Evolutionary conservation across 2,113 vertebrate species (phyloP).

Genomic region (Megaceryle torquata): DNA sequence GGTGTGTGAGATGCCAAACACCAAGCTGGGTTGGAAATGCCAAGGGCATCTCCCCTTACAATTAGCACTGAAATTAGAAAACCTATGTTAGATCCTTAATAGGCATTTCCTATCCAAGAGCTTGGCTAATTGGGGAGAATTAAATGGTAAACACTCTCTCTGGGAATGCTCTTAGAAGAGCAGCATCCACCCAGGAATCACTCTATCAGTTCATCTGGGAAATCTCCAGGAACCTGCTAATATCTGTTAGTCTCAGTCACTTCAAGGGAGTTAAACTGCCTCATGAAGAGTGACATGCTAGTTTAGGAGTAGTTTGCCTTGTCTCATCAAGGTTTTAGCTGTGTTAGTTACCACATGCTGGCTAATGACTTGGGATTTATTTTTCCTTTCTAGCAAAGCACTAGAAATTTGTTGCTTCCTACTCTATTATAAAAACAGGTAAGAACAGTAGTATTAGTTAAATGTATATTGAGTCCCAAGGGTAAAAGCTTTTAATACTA

Average conservation of each 20-base stretch:
- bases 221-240: neutral
- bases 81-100: neutral
- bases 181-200: neutral
- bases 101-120: neutral
- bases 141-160: neutral
- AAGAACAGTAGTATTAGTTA: neutral
- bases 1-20: neutral
- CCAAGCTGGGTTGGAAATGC: neutral
- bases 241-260: neutral
- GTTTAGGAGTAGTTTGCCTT: neutral
- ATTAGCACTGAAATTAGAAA: neutral
- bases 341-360: neutral
- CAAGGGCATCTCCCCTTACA: neutral
- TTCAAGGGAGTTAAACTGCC: neutral
- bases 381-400: neutral
- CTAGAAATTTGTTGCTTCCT: neutral
- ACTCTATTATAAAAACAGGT: neutral
- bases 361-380: neutral
- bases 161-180: neutral
- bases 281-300: neutral
- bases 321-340: neutral
- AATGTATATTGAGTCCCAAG: neutral
- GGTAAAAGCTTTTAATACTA: neutral
- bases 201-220: neutral
- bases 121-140: neutral